Evolutionary conservation across 35 echinoderm and acorn worm genomes (phyloP), one percentile per base, ranked within the genome.

Genomic region (Chiridota heheva): DNA sequence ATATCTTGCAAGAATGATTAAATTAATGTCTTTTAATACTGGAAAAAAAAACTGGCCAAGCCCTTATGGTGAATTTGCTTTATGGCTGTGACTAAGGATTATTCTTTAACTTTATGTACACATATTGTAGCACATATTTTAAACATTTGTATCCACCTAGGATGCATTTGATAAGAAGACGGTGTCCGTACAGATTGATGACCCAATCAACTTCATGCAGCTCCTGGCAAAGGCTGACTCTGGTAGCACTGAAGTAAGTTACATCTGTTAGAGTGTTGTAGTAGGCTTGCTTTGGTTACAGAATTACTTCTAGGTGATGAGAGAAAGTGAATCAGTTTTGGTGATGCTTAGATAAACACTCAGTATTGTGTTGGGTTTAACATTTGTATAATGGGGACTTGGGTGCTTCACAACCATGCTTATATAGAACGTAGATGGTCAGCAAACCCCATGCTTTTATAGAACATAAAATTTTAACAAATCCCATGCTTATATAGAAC

Each of bases 151-250:
- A 66, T 64, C 29, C 48, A 25, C 49, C 4, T 22, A 90, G 86
- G 82, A 86, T 72, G 44, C 82, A 18, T 87, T 84, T 80, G 88
- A 91, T 2, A 97, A 91, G 89, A 98, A 98, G 62, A 67, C 67
- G 3, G 32, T 78, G 12, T 83, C 66, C 12, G 71, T 98, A 7
- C 95, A 98, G 73, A 85, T 89, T 7, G 95, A 98, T 86, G 95
- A 98, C 65, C 95, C 95, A 4, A 97, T 97, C 48, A 91, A 97
- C 67, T 97, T 97, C 73, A 81, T 91, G 35, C 94, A 97, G 84
- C 79, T 97, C 3, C 38, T 97, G 29, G 84, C 88, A 8, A 97
- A 88, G 40, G 84, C 94, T 15, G 94, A 97, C 30, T 84, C 48
- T 63, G 89, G 89, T 7, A 84, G 81, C 42, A 81, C 84, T 42